Conservation (phyloP, 53 echinoderm and acorn worm species). For the Patiria pectinifera region DNA sequence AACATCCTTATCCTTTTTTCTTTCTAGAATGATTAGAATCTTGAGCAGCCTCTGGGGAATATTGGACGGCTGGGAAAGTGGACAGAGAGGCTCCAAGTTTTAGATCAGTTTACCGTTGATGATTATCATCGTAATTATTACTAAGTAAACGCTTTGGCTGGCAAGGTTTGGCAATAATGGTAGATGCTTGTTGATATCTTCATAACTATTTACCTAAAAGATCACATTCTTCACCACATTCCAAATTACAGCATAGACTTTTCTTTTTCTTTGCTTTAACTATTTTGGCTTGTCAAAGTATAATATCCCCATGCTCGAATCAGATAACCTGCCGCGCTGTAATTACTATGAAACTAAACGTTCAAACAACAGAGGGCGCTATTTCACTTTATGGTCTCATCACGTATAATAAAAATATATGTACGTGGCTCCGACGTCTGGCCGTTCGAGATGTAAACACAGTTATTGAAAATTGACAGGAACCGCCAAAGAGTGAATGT, state of each 20-base stretch:
- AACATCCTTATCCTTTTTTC: not conserved
- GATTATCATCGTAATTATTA: not conserved
- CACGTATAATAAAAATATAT: not conserved
- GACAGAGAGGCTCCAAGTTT: conserved; percentile 38
- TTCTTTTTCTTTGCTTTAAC: too few species aligned
- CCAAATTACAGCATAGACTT: too few species aligned
- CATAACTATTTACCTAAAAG: too few species aligned
- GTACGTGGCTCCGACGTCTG: too few species aligned
- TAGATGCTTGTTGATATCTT: not conserved
- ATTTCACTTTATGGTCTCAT: not conserved
- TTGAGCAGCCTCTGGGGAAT: conserved; percentile 22
- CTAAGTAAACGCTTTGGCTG: not conserved
- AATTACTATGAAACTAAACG: not conserved
- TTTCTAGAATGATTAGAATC: conserved; percentile 29
- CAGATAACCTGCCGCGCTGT: too few species aligned
- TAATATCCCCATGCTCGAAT: too few species aligned
- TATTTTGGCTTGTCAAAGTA: too few species aligned
- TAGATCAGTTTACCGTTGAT: conserved; percentile 3
- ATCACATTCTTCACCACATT: too few species aligned
- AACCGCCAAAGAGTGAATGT: too few species aligned
- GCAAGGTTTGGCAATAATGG: not conserved
- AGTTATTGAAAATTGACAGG: too few species aligned
- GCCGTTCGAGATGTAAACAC: too few species aligned
- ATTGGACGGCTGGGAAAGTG: conserved; percentile 9
- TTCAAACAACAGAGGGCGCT: conserved; percentile 4